phyloP scores from a whole-genome alignment of 2,797 vertebrate genomes.

The Pangasius larnaudii region DNA sequence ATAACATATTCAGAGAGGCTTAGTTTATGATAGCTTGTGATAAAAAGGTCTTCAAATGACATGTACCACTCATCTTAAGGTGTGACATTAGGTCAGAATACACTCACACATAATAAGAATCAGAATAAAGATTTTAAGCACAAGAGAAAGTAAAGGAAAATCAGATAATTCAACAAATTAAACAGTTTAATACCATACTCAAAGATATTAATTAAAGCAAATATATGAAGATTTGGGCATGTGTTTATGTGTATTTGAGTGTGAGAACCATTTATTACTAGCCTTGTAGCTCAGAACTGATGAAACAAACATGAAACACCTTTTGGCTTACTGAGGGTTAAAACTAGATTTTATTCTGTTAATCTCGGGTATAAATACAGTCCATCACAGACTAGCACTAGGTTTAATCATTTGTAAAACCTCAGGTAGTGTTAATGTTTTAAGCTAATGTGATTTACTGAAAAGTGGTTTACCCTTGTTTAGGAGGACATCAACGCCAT shows the following conservation, averaged over 20 bases:
- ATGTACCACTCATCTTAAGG: not conserved
- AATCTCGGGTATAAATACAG: not conserved
- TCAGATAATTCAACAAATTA: not conserved
- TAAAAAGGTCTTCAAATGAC: not conserved
- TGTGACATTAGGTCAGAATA: not conserved
- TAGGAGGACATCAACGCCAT: slow-evolving; percentile 98
- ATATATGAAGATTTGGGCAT: not conserved
- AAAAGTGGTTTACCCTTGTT: slow-evolving; percentile 57
- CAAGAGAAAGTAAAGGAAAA: not conserved
- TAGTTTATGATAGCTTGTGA: not conserved
- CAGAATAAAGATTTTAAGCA: not conserved
- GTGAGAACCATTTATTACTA: not conserved
- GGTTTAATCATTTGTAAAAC: not conserved
- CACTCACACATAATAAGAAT: not conserved
- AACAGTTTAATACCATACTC: not conserved
- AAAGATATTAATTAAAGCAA: not conserved
- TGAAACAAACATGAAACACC: not conserved
- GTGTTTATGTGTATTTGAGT: not conserved
- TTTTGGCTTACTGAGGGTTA: not conserved
- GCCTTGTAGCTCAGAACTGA: not conserved
- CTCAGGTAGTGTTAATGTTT: not conserved
- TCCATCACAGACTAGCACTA: not conserved
- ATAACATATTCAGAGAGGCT: not conserved
- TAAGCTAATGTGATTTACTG: not conserved
- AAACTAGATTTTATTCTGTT: not conserved